phyloP scores from a whole-genome alignment of 2,888 invertebrate genomes.

The Acleris emargana region DNA sequence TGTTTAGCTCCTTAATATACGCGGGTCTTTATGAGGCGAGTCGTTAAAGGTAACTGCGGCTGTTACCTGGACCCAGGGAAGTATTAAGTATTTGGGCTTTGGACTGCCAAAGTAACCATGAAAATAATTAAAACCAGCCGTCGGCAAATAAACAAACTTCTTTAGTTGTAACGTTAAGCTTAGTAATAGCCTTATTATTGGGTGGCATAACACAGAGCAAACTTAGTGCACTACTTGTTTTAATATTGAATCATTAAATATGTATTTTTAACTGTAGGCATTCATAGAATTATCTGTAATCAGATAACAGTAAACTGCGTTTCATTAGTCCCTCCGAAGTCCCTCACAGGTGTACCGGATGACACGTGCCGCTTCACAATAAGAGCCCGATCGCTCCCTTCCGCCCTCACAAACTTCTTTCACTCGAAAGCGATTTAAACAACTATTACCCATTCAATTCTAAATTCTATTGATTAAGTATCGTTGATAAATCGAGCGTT shows the following conservation, averaged over 20 bases:
- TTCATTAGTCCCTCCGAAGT: slow-evolving; percentile 42
- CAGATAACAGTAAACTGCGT: slow-evolving; percentile 48
- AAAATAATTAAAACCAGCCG: slow-evolving; percentile 19
- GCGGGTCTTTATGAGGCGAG: slow-evolving; percentile 28
- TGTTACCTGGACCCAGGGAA: slow-evolving; percentile 23
- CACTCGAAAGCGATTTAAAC: slow-evolving; percentile 37
- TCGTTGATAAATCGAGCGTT: slow-evolving; percentile 62
- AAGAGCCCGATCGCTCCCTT: slow-evolving; percentile 59
- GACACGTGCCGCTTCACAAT: slow-evolving; percentile 55
- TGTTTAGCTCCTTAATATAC: slow-evolving; percentile 28
- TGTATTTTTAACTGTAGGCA: neutral
- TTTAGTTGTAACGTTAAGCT: neutral
- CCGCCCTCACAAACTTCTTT: slow-evolving; percentile 50
- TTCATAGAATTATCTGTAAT: slow-evolving; percentile 16
- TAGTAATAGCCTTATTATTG: neutral
- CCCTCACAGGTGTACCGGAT: slow-evolving; percentile 67
- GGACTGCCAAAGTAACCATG: slow-evolving; percentile 6
- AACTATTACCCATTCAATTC: slow-evolving; percentile 35
- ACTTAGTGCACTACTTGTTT: no score
- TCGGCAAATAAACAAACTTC: neutral
- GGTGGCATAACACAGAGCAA: no score
- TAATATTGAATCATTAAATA: neutral
- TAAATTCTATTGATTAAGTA: slow-evolving; percentile 38
- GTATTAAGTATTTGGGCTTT: slow-evolving; percentile 24
- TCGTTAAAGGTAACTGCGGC: slow-evolving; percentile 31